Evolutionary conservation across 1,140 invertebrate genomes (phyloP), one percentile per base, ranked within the genome.

Genomic region (Brachionus angularis): DNA sequence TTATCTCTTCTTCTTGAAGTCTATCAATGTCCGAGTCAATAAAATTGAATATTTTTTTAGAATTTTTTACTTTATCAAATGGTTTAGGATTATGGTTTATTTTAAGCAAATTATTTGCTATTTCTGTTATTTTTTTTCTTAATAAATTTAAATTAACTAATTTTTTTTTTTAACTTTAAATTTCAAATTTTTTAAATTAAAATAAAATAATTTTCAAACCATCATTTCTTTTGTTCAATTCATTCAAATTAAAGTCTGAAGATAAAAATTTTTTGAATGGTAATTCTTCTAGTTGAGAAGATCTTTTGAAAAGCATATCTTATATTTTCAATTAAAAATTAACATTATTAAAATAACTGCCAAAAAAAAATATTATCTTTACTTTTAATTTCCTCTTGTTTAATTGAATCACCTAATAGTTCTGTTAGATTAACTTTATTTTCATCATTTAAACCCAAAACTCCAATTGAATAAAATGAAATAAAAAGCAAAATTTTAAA

Each of bases 1-100:
- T 39, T 14, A 58, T 58, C 39, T 58, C 53, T 23, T 58, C 53
- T 12, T 58, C 53, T 36, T 58, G 33, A 39, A 39, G 23, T n/a
- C n/a, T n/a, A 23, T 39, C 33, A 27, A 21, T 58, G n/a, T 55
- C 52, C 12, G 21, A 23, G 18, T 39, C 39, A 4, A 58, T 14
- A 58, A 58, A 12, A 21, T 18, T 25, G 5, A 39, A 42, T 7
- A 3, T 12, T 42, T 7, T 5, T 5, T 42, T 14, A 29, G 0
- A 34, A 10, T 21, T 23, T 39, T 18, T 7, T 23, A 39, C 1
- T 36, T 36, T n/a, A n/a, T n/a, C n/a, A n/a, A n/a, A n/a, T n/a
- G n/a, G 18, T 7, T 1, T 3, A 7, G 2, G 50, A 31, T 3
- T 25, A 4, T n/a, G 53, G 16, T 10, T 58, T 36, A 39, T 39